These are phyloP conservation scores for Rutilus rutilus DNA, from an alignment of 2,113 vertebrate genomes.

Conservation along the genomic window DNA sequence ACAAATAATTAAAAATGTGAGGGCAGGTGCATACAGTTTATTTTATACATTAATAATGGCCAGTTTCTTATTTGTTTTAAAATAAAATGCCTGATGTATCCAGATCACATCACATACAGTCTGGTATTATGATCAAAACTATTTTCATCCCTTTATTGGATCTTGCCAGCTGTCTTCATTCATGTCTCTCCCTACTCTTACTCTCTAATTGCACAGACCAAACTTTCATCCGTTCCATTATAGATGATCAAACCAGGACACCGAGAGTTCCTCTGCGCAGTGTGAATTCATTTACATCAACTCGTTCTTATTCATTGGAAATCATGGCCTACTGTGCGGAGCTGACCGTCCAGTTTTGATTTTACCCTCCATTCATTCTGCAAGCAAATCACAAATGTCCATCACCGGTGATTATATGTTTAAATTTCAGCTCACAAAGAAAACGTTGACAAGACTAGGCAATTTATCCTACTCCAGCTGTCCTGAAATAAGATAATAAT, in stretches of 20 bases:
- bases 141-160: not conserved
- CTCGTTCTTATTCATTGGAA: conserved; percentile 30
- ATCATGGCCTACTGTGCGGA: not conserved
- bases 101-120: conserved; percentile 6
- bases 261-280: not conserved
- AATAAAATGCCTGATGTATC: not conserved
- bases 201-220: conserved; percentile 19
- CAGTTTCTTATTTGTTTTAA: not conserved
- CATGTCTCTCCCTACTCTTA: conserved; percentile 7
- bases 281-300: conserved; percentile 32
- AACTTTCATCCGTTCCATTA: conserved; percentile 16
- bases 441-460: not conserved
- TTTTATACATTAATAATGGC: not conserved
- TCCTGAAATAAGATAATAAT: conserved; percentile 38
- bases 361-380: conserved; percentile 42
- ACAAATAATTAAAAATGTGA: not conserved
- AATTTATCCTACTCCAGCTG: conserved; percentile 3
- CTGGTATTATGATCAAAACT: conserved; percentile 24
- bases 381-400: conserved; percentile 47
- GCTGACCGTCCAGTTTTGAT: conserved; percentile 26
- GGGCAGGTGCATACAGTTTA: not conserved
- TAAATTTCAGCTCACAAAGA: conserved; percentile 27
- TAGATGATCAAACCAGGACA: conserved; percentile 27
- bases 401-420: conserved; percentile 44
- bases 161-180: conserved; percentile 4